Conservation (phyloP, 37 sponge, comb jelly and placozoan species). For the Chondrosia reniformis region DNA sequence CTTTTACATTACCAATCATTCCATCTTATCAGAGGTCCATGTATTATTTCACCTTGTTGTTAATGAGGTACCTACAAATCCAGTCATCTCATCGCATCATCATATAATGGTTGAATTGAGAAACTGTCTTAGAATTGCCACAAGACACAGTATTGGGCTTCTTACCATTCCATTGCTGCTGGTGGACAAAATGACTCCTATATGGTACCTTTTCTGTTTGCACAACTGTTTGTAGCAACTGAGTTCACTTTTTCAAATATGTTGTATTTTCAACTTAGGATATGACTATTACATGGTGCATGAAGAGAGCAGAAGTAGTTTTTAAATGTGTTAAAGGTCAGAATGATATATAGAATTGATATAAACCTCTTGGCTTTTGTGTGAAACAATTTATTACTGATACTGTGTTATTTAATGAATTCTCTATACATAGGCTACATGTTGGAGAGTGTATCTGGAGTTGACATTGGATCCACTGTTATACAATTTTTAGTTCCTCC, state of each 20-base stretch:
- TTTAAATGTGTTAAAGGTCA: slow-evolving; percentile 97
- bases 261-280: slow-evolving; percentile 42
- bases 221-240: background rate
- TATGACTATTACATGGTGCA: slow-evolving; percentile 92
- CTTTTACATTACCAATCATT: slow-evolving; percentile 88
- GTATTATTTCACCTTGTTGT: slow-evolving; percentile 75
- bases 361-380: too few relatives aligned
- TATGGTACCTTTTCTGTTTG: slow-evolving; percentile 15
- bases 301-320: slow-evolving; percentile 89
- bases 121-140: slow-evolving; percentile 64
- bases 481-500: slow-evolving; percentile 86
- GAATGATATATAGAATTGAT: background rate
- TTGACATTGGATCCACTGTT: slow-evolving; percentile 53
- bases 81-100: slow-evolving; percentile 53
- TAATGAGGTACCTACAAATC: background rate
- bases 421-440: slow-evolving; percentile 89
- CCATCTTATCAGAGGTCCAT: slow-evolving; percentile 91
- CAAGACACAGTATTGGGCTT: slow-evolving; percentile 49
- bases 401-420: too few relatives aligned
- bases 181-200: slow-evolving; percentile 75
- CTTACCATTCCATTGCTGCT: slow-evolving; percentile 85
- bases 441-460: slow-evolving; percentile 76
- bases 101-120: slow-evolving; percentile 77
- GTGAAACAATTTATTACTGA: background rate
- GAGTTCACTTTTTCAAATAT: background rate